Evolutionary conservation across 2,888 invertebrate genomes (phyloP).

Genomic region (Heliconius ethilla): DNA sequence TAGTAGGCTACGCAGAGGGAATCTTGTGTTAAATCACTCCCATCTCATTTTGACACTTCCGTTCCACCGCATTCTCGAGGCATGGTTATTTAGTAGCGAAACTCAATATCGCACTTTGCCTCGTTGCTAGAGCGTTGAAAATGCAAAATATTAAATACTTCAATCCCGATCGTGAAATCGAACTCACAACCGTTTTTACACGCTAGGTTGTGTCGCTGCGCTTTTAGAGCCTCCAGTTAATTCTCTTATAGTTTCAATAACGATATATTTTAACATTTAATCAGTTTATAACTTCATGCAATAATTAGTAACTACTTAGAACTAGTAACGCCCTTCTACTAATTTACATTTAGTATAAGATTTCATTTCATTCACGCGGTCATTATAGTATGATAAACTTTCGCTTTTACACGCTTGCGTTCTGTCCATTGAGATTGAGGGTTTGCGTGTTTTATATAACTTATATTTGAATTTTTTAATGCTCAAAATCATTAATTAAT

Average conservation of each 20-base stretch:
- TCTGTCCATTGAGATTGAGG: background rate
- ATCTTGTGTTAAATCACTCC: too few relatives aligned
- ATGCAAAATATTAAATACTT: too few relatives aligned
- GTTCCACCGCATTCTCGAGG: too few relatives aligned
- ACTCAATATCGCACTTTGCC: too few relatives aligned
- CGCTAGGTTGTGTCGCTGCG: too few relatives aligned
- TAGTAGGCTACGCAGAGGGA: too few relatives aligned
- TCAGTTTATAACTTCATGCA: background rate
- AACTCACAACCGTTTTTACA: background rate
- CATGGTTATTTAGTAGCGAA: too few relatives aligned
- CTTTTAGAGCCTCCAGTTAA: background rate
- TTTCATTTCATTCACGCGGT: background rate
- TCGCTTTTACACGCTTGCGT: conserved; percentile 10
- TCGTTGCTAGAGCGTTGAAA: too few relatives aligned
- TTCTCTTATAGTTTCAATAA: background rate
- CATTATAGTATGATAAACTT: background rate
- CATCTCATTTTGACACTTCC: too few relatives aligned
- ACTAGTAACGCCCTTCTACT: conserved; percentile 6
- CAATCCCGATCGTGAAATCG: too few relatives aligned
- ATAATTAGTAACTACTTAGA: background rate
- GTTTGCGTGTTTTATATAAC: background rate
- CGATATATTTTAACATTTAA: background rate
- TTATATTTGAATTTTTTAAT: background rate
- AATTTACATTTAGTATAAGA: conserved; percentile 3
- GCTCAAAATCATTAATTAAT: background rate